A percentile compares a stretch with the other conserved stretches of the same genome.
Evolutionary conservation across 2,888 invertebrate species (phyloP).

Genomic region (Proisotoma minuta): DNA sequence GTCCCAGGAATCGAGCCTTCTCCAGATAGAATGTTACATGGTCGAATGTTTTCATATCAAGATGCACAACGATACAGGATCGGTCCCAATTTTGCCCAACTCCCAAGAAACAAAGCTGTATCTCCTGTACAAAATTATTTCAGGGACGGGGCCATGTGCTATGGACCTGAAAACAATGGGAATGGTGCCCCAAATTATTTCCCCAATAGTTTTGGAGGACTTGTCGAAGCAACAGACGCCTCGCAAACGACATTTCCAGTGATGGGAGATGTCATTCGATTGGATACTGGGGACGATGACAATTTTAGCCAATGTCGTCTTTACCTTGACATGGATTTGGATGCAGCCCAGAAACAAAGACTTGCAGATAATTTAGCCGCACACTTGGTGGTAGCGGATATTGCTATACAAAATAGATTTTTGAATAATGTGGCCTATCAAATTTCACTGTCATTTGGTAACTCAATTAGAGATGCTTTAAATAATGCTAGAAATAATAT

Average conservation of each 20-base stretch:
- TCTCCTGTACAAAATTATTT: conserved; percentile 14
- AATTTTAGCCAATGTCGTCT: conserved; percentile 65
- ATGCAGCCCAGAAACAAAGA: conserved; percentile 66
- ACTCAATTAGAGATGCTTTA: conserved; percentile 8
- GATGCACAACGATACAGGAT: conserved; percentile 25
- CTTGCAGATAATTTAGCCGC: conserved; percentile 73
- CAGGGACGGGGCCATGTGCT: conserved; percentile 14
- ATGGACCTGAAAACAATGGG: conserved; percentile 7
- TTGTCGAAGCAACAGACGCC: not conserved
- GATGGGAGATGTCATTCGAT: conserved; percentile 11
- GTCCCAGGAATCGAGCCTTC: conserved; percentile 28
- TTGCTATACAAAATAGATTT: conserved; percentile 66
- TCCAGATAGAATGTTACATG: conserved; percentile 23
- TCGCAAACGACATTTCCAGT: not conserved
- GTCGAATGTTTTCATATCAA: conserved; percentile 27
- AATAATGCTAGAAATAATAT: not conserved
- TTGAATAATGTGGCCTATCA: conserved; percentile 14
- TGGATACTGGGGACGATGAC: conserved; percentile 73
- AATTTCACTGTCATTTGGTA: conserved; percentile 8
- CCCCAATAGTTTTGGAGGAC: conserved; percentile 32
- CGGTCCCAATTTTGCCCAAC: conserved; percentile 17
- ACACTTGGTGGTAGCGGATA: conserved; percentile 69
- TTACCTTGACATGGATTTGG: conserved; percentile 77
- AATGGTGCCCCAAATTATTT: conserved; percentile 29
- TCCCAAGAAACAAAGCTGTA: conserved; percentile 20